These are phyloP conservation scores for Archips xylosteana DNA, from an alignment of 2,888 invertebrate species.

Conservation along the genomic window DNA sequence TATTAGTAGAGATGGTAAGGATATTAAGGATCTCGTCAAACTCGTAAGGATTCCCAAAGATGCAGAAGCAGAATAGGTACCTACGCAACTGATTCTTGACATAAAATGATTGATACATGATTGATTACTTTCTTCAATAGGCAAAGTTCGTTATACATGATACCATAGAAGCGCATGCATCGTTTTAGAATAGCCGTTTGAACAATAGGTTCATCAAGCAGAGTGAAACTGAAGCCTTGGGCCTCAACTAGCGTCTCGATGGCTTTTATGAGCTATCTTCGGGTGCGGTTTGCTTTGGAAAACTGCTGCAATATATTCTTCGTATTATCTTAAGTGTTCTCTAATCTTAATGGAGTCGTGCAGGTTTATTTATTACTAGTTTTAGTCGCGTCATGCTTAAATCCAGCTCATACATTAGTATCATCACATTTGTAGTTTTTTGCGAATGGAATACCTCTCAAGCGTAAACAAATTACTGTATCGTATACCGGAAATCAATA, in stretches of 20 bases:
- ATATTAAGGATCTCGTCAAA: no score
- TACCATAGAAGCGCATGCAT: not conserved
- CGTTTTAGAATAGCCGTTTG: not conserved
- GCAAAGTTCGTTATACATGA: not conserved
- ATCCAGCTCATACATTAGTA: not conserved
- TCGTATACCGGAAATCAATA: not conserved
- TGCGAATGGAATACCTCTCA: not conserved
- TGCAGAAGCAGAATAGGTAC: no score
- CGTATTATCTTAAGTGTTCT: constrained; percentile 2
- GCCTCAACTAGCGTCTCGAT: not conserved
- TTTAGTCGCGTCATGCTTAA: not conserved
- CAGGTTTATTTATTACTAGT: not conserved
- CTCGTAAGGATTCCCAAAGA: no score
- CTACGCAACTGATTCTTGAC: no score
- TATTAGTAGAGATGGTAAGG: no score
- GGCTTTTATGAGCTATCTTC: not conserved
- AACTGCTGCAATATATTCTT: not conserved
- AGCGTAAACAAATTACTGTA: not conserved
- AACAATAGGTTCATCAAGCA: constrained; percentile 21
- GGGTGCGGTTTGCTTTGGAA: not conserved
- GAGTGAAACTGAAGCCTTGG: not conserved
- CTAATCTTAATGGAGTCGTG: not conserved
- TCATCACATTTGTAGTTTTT: not conserved
- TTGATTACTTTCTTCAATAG: constrained; percentile 5
- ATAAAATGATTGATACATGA: not conserved